Evolutionary conservation across 23 tunicate species (phyloP).

Genomic region (Halocynthia roretzi): DNA sequence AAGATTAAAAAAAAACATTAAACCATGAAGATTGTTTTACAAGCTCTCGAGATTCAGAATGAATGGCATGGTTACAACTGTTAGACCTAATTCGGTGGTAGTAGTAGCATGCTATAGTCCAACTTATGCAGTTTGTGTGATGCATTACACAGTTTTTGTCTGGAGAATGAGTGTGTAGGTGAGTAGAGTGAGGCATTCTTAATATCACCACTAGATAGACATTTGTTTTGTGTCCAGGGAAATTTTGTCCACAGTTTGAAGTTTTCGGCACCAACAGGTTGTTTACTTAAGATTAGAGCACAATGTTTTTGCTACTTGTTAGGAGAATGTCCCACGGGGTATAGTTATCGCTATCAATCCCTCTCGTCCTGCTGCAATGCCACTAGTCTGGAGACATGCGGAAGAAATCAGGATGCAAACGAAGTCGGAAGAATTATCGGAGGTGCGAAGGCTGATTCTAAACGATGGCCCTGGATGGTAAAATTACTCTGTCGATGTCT

Average conservation of each 20-base stretch:
- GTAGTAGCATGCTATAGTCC: no score
- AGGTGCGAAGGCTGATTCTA: conserved; percentile 18
- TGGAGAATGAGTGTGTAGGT: no score
- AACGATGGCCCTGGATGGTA: conserved; percentile 79
- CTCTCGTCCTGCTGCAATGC: conserved; percentile 23
- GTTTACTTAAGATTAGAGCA: not conserved
- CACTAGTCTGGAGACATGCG: conserved; percentile 1
- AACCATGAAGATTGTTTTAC: no score
- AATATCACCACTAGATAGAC: no score
- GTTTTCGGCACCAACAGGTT: not conserved
- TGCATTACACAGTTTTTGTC: no score
- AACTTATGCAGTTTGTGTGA: no score
- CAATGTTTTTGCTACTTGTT: not conserved
- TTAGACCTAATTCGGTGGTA: no score
- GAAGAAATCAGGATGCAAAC: not conserved
- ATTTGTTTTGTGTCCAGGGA: no score
- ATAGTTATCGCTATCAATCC: conserved; percentile 21
- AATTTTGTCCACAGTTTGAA: not conserved
- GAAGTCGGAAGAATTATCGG: conserved; percentile 40
- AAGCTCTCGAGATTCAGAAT: no score
- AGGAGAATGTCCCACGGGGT: conserved; percentile 2
- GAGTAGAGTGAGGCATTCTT: no score
- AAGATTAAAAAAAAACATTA: no score
- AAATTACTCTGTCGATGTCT: not conserved
- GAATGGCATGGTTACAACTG: no score